These are phyloP conservation scores for Tipula unca DNA, from an alignment of 2,888 invertebrate species.

Conservation along the genomic window DNA sequence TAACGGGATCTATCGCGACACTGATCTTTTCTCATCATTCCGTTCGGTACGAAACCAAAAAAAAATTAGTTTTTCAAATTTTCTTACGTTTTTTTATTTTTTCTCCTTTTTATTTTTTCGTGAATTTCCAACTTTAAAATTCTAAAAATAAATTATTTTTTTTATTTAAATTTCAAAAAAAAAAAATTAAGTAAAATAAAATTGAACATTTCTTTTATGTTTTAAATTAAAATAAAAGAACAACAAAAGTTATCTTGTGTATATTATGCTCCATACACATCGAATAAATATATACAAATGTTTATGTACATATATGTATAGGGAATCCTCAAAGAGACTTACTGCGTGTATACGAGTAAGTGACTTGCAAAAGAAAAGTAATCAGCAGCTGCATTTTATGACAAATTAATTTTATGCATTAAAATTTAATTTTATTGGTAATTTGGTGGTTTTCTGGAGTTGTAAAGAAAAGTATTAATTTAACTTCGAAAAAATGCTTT, in stretches of 20 bases:
- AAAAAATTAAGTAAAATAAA: neutral
- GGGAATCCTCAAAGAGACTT: neutral
- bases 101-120: neutral
- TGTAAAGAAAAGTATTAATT: neutral
- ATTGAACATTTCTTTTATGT: neutral
- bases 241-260: neutral
- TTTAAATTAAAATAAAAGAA: neutral
- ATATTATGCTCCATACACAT: neutral
- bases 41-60: neutral
- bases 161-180: neutral
- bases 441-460: neutral
- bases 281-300: neutral
- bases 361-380: neutral
- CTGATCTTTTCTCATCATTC: conserved; percentile 9
- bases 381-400: neutral
- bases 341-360: neutral
- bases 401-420: neutral
- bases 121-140: neutral
- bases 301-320: neutral
- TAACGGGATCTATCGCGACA: conserved; percentile 18
- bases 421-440: neutral
- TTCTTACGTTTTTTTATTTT: neutral
- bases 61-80: neutral
- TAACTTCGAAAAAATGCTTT: neutral
- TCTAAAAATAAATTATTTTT: neutral